Evolutionary conservation across 2,888 invertebrate genomes (phyloP), one percentile per base, ranked within the genome.

Genomic region (Mimachlamys varia): DNA sequence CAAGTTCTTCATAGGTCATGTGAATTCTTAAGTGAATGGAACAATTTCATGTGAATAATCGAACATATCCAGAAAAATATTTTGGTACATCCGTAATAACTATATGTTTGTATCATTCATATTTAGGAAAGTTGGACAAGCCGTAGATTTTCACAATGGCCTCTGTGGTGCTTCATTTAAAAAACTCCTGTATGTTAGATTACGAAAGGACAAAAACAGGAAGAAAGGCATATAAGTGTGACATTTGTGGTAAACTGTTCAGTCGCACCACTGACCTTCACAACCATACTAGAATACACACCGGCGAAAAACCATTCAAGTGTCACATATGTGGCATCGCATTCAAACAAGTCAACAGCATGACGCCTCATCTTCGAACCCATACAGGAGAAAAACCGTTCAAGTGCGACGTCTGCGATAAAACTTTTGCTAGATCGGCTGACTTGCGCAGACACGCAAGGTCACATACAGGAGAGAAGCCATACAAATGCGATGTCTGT

Each of bases 361-460:
- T 76, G 27, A 76, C 27, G 33, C 76, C 33, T 33, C 76, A 76
- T 76, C 27, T 76, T 3, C 27, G 76, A 33, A 76, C 76, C 19
- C 76, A 76, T 76, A 76, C 76, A 33, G 76, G 76, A 27, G 76
- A 76, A 15, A 76, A 76, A 76, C 76, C 76, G 27, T 76, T 76
- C 76, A 76, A 76, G 15, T 76, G 76, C 12, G 76, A 76, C 15
- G 33, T 76, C 10, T 76, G 76, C 33, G 76, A 33, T 33, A 76
- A 76, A 33, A 76, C 2, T 27, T 76, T 27, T 33, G 76, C 76
- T 33, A 76, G 76, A 33, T 76, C 76, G 12, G 33, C 76, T 33
- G 76, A 76, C 76, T 33, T 76, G 33, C 76, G 27, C 33, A 76
- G 76, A 33, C 76, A 76, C 33, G 33, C 76, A 0, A 27, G 76